Evolutionary conservation across 2,113 vertebrate genomes (phyloP).

Genomic region (Festucalex cinctus): DNA sequence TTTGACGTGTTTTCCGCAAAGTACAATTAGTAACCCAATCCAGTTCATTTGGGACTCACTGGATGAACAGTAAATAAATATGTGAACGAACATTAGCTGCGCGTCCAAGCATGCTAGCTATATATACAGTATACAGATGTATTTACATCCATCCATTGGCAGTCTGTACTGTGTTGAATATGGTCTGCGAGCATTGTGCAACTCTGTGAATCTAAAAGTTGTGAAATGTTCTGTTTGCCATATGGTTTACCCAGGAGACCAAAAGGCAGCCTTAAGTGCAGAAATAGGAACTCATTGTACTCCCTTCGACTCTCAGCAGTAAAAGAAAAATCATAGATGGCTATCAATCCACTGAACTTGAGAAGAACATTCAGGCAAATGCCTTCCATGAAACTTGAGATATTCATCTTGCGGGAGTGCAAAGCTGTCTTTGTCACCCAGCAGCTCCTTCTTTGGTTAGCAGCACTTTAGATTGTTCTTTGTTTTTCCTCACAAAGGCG

Average conservation of each 20-base stretch:
- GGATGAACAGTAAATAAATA: too few species aligned
- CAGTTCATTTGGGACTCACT: too few species aligned
- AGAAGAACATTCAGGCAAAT: slow-evolving; percentile 72
- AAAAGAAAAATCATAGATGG: slow-evolving; percentile 67
- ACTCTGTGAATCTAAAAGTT: not conserved
- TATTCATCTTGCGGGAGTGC: slow-evolving; percentile 28
- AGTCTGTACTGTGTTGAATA: not conserved
- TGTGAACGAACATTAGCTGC: too few species aligned
- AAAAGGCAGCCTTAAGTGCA: slow-evolving; percentile 29
- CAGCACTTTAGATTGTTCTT: slow-evolving; percentile 19
- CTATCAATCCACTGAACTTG: slow-evolving; percentile 61
- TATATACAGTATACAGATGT: not conserved
- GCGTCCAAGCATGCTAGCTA: too few species aligned
- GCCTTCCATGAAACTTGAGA: slow-evolving; percentile 60
- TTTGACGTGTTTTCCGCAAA: too few species aligned
- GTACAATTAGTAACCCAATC: too few species aligned
- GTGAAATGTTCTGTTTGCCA: slow-evolving; percentile 24
- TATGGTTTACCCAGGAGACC: slow-evolving; percentile 34
- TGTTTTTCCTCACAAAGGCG: slow-evolving; percentile 3
- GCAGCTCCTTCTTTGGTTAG: slow-evolving; percentile 61
- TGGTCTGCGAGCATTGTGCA: not conserved
- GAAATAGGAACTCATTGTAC: slow-evolving; percentile 53
- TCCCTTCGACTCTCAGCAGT: slow-evolving; percentile 48
- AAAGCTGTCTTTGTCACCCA: slow-evolving; percentile 35
- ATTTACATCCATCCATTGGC: not conserved